Base-by-base conservation (phyloP, 2,797 vertebrate genomes). In the Mionectes olivaceus region DNA sequence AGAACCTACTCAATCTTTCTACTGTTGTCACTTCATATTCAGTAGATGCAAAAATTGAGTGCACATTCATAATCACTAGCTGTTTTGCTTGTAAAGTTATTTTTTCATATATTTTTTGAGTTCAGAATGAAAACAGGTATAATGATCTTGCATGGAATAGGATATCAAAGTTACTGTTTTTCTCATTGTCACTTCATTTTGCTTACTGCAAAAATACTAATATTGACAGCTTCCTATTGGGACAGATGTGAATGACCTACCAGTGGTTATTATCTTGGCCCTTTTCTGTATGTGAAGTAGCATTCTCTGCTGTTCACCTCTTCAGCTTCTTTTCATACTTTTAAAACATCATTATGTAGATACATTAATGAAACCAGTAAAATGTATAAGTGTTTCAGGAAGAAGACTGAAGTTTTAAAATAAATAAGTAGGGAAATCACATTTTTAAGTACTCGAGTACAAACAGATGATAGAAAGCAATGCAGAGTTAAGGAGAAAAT, bases 371-470 rank as follows among this genome's bases (percentile, higher is more conserved):
- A 92, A 87, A 22, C 19, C 28, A 24, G 32, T 65, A 46, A 17
- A 90, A 59, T 57, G 9, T 55, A 3, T 33, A 56, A 57, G 22
- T 67, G 69, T 61, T 92, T 84, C 10, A 5, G 28, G 57, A 95
- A 90, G 35, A 85, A 91, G 46, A 39, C 19, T 50, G 25, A 56
- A 89, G 13, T 92, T 61, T 93, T 74, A 86, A 96, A 61, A 63
- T 35, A 96, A 61, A 63, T 35, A n/a, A 77, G 16, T n/a, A 69
- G 32, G 15, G 16, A 82, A 78, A 57, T 71, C 19, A n/a, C 7
- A 27, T 78, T 83, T 94, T 90, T 39, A 83, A 79, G 28, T 39
- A 27, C 5, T 79, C 6, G n/a, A 49, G 4, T 88, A 41, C 32
- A 63, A 87, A 57, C 15, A 92, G 5, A 46, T 87, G 80, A 35